Conservation (phyloP, 2,113 vertebrate species). For the Tachysurus vachellii region DNA sequence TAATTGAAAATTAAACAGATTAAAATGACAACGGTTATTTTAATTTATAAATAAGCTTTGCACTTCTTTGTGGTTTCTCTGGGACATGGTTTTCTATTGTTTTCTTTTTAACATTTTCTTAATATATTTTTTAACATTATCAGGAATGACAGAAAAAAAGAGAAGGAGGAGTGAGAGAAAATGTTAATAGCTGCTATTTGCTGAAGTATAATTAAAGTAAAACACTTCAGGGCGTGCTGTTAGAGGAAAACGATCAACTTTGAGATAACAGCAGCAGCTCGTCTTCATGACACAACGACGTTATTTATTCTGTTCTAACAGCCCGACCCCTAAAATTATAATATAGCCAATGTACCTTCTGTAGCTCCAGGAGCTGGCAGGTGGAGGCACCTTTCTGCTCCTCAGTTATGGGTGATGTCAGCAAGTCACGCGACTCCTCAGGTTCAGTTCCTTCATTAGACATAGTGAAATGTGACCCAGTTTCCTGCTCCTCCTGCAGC, state of each 20-base stretch:
- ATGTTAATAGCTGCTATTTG: too few relatives aligned
- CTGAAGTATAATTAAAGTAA: too few relatives aligned
- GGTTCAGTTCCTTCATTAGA: constrained; percentile 29
- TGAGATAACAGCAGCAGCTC: not conserved
- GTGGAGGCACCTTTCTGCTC: constrained; percentile 72
- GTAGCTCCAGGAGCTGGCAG: constrained; percentile 79
- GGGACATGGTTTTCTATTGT: too few relatives aligned
- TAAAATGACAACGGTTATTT: too few relatives aligned
- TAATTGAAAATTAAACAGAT: too few relatives aligned
- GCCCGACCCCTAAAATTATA: not conserved
- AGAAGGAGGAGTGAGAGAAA: too few relatives aligned
- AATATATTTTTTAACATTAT: too few relatives aligned
- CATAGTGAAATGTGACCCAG: constrained; percentile 49
- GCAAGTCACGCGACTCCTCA: constrained; percentile 47
- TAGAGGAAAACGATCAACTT: too few relatives aligned
- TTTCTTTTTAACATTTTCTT: too few relatives aligned
- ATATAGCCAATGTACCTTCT: constrained; percentile 75
- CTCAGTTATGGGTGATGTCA: constrained; percentile 56
- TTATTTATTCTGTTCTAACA: not conserved
- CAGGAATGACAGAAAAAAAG: too few relatives aligned
- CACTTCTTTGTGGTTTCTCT: not conserved
- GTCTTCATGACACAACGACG: not conserved
- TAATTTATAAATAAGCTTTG: not conserved
- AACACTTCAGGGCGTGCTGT: too few relatives aligned
- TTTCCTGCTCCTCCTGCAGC: constrained; percentile 67